Conservation (phyloP, 2,888 invertebrate species). For the Idaea straminata region DNA sequence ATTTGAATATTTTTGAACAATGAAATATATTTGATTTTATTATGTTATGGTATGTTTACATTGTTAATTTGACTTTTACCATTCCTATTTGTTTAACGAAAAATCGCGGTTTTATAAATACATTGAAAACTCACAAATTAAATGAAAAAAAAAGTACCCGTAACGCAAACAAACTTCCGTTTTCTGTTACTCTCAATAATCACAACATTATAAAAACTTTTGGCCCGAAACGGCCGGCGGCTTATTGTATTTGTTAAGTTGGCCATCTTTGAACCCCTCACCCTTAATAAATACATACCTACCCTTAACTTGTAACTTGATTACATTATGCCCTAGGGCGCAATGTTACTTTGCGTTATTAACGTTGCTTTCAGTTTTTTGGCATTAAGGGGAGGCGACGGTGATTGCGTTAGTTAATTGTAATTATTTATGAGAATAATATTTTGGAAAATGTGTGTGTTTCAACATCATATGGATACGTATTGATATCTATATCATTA, state of each 20-base stretch:
- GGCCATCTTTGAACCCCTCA: not conserved
- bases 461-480: too few species aligned
- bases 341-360: conserved; percentile 2
- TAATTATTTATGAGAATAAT: not conserved
- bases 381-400: not conserved
- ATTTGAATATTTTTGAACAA: too few species aligned
- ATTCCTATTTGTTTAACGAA: too few species aligned
- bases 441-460: not conserved
- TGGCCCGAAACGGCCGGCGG: not conserved
- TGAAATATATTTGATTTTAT: too few species aligned
- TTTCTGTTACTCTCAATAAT: not conserved
- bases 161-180: not conserved
- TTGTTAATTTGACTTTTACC: too few species aligned
- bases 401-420: not conserved
- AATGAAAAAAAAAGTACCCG: not conserved
- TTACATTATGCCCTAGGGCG: conserved; percentile 3
- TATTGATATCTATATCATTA: too few species aligned
- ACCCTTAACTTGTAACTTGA: conserved; percentile 2
- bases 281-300: not conserved
- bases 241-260: not conserved
- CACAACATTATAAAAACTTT: conserved; percentile 1
- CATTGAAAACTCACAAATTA: not conserved
- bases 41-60: too few species aligned
- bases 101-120: not conserved
- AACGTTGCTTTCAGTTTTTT: not conserved